Conservation (phyloP, 2,113 vertebrate genomes). For the Urocynchramus pylzowi region DNA sequence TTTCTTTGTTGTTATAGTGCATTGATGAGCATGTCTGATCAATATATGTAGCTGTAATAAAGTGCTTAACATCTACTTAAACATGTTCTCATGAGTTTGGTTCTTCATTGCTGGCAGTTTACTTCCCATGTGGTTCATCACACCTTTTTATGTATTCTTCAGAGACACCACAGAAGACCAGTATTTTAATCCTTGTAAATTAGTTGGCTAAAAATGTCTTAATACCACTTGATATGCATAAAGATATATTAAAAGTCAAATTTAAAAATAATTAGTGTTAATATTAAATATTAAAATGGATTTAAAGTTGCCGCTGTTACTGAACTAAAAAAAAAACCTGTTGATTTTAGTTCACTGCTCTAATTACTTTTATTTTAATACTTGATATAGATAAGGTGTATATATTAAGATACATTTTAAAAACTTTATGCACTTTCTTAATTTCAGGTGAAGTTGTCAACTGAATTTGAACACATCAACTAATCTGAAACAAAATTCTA, state of each 20-base stretch:
- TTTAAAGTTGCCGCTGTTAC: background rate
- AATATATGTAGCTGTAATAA: background rate
- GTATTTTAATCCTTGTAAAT: background rate
- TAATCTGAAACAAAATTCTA: background rate
- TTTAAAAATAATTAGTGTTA: background rate
- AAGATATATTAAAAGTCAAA: background rate
- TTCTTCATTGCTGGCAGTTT: background rate
- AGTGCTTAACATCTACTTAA: background rate
- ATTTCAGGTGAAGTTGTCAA: background rate
- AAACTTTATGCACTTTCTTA: background rate
- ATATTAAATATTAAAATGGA: background rate
- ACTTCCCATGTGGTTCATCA: background rate
- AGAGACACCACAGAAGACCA: background rate
- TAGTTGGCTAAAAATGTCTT: background rate
- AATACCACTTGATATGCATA: background rate
- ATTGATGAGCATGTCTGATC: background rate
- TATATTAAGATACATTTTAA: background rate
- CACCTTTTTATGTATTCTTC: background rate
- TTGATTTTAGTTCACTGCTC: background rate
- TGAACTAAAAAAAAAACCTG: background rate
- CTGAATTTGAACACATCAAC: background rate
- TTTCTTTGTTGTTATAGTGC: background rate
- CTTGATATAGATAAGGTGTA: background rate
- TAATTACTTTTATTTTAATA: background rate
- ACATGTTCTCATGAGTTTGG: fast-evolving